These are phyloP conservation scores for Cliona cf. orientalis DNA, from an alignment of 37 sponge, comb jelly and placozoan genomes.

Conservation along the genomic window DNA sequence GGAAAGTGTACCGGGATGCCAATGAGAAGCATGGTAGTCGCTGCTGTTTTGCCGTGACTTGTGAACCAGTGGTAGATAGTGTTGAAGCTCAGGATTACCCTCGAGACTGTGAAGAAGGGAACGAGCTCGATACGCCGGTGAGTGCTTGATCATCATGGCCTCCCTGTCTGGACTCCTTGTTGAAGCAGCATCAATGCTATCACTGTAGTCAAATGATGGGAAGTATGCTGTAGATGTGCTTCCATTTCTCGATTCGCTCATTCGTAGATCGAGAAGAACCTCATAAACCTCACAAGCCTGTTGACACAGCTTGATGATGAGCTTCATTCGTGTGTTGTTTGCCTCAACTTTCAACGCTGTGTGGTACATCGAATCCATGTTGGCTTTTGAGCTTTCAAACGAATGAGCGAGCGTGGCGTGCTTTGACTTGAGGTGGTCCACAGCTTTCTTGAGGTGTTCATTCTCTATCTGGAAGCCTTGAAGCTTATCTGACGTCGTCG, in stretches of 20 bases:
- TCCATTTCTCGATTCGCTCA: constrained; percentile 13
- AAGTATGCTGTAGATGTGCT: constrained; percentile 2
- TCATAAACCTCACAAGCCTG: constrained; percentile 71
- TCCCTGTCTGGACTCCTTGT: constrained; percentile 48
- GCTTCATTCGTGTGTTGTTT: constrained; percentile 53
- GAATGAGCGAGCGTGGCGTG: constrained; percentile 39
- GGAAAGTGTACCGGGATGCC: constrained; percentile 24
- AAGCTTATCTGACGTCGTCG: constrained; percentile 27
- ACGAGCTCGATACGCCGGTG: constrained; percentile 11
- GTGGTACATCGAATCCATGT: constrained; percentile 46
- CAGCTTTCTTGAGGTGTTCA: constrained; percentile 31
- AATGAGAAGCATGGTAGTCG: not conserved
- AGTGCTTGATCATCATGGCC: not conserved
- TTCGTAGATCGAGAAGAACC: constrained; percentile 42
- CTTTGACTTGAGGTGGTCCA: constrained; percentile 62
- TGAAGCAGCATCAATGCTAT: not conserved
- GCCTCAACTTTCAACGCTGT: constrained; percentile 46
- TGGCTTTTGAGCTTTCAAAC: constrained; percentile 57
- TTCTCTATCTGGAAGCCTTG: constrained; percentile 51
- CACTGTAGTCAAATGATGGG: constrained; percentile 13
- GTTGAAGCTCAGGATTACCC: constrained; percentile 39
- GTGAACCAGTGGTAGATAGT: constrained; percentile 13
- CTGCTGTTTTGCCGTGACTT: not conserved
- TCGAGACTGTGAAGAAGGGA: constrained; percentile 37
- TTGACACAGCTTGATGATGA: constrained; percentile 50